Percentiles rank a stretch among this genome's conserved stretches.
Conservation (phyloP, 53 echinoderm and acorn worm genomes). For the Arbacia lixula region DNA sequence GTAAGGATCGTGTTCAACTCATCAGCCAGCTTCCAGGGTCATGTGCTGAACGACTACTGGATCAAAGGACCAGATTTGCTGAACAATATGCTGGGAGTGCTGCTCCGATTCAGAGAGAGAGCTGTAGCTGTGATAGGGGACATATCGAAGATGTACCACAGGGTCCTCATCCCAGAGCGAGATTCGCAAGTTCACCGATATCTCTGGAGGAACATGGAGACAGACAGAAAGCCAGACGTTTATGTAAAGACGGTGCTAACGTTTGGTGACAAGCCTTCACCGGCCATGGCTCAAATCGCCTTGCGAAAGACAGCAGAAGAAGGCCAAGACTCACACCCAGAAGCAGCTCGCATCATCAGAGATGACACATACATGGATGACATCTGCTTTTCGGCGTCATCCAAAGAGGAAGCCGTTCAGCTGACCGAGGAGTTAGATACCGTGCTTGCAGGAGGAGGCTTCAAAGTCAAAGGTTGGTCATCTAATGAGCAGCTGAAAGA, state of each 20-base stretch:
- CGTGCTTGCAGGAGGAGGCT: not conserved
- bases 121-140: slow-evolving; percentile 57
- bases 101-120: slow-evolving; percentile 62
- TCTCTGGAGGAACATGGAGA: slow-evolving; percentile 51
- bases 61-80: slow-evolving; percentile 71
- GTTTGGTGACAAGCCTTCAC: slow-evolving; percentile 52
- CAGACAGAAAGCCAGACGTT: slow-evolving; percentile 58
- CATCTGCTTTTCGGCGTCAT: not conserved
- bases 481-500: not conserved
- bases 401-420: not conserved
- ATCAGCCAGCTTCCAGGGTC: slow-evolving; percentile 73
- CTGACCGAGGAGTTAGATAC: not conserved
- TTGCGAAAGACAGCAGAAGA: not conserved
- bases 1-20: slow-evolving; percentile 79
- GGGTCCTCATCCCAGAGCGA: slow-evolving; percentile 53
- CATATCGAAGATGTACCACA: slow-evolving; percentile 81
- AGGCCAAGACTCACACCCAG: not conserved
- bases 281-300: slow-evolving; percentile 46
- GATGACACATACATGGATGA: not conserved
- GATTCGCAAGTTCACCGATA: slow-evolving; percentile 65
- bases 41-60: slow-evolving; percentile 74
- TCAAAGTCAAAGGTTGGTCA: not conserved
- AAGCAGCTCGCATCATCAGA: slow-evolving; percentile 2
- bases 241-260: slow-evolving; percentile 47
- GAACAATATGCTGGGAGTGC: slow-evolving; percentile 65